Conservation (phyloP, 2,113 vertebrate genomes). For the Antidorcas marsupialis region DNA sequence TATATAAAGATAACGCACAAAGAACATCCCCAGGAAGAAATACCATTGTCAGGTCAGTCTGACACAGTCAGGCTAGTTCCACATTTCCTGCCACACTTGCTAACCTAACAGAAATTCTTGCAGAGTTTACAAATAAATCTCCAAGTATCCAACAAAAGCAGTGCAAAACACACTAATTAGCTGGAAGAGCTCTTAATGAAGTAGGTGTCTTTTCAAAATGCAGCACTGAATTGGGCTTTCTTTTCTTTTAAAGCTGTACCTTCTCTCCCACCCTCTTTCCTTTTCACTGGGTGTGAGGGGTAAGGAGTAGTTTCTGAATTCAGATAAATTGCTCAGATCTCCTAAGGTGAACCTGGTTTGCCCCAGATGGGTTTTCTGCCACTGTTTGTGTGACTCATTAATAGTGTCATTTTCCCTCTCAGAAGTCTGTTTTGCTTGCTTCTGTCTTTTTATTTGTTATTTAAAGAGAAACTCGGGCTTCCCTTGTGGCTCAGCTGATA, state of each 20-base stretch:
- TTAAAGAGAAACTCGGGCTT: background rate
- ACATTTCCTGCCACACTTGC: background rate
- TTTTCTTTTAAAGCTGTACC: background rate
- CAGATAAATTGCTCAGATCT: background rate
- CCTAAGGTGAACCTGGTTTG: background rate
- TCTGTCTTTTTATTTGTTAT: background rate
- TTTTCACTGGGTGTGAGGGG: background rate
- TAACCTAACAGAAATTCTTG: background rate
- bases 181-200: background rate
- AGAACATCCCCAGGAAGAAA: background rate
- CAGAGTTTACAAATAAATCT: background rate
- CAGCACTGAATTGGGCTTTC: background rate
- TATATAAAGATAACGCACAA: background rate
- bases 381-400: background rate
- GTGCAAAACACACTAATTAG: background rate
- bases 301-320: background rate
- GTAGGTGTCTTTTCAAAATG: background rate
- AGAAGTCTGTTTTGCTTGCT: background rate
- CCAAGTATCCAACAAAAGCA: background rate
- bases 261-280: background rate
- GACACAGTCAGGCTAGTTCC: background rate
- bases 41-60: background rate
- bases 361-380: background rate
- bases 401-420: background rate
- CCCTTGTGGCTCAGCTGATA: background rate